Evolutionary conservation across 2,888 invertebrate species (phyloP).

Genomic region (Archaeoteleia sp.): DNA sequence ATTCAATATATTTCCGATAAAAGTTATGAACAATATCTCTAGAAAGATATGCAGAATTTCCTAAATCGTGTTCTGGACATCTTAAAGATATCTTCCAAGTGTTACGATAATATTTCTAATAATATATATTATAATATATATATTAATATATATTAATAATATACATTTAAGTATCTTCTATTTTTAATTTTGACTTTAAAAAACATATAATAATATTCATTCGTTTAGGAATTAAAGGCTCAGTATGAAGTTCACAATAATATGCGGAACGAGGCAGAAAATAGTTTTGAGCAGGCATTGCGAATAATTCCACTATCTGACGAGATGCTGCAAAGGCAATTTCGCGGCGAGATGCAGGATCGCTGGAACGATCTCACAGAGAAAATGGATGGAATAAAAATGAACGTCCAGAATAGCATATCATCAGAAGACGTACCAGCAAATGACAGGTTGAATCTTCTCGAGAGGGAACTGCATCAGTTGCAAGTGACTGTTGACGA

Average conservation of each 20-base stretch:
- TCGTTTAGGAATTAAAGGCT: conserved; percentile 84
- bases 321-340: conserved; percentile 87
- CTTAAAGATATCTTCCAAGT: too few species aligned
- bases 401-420: conserved; percentile 81
- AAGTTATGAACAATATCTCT: too few species aligned
- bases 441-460: conserved; percentile 83
- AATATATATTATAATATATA: too few species aligned
- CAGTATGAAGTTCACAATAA: conserved; percentile 90
- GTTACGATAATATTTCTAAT: too few species aligned
- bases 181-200: conserved; percentile 9
- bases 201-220: conserved; percentile 18
- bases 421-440: conserved; percentile 85
- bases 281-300: conserved; percentile 85
- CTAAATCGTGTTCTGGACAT: too few species aligned
- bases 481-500: conserved; percentile 82
- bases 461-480: conserved; percentile 87
- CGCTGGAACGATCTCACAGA: conserved; percentile 83
- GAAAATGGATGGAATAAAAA: conserved; percentile 81
- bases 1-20: too few species aligned
- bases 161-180: conserved; percentile 2
- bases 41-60: too few species aligned
- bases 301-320: conserved; percentile 89
- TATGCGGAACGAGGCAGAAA: conserved; percentile 83
- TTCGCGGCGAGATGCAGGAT: conserved; percentile 85
- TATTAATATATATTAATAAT: too few species aligned